These are phyloP conservation scores for Agrochola litura DNA, from an alignment of 2,888 invertebrate genomes.

Conservation along the genomic window DNA sequence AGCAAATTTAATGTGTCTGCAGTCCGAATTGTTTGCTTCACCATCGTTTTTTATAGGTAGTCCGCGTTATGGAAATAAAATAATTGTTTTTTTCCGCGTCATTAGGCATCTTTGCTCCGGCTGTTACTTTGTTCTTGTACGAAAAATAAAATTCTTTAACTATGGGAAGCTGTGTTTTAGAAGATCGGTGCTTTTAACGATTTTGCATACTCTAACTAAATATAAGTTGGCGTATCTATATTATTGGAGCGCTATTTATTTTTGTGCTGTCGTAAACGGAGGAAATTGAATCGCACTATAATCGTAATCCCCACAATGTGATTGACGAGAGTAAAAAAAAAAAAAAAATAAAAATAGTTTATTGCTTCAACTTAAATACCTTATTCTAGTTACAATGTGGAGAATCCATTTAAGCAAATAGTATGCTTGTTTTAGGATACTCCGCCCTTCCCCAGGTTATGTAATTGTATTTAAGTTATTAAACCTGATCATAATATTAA, in stretches of 20 bases:
- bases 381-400: no score
- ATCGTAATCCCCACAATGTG: slow-evolving; percentile 27
- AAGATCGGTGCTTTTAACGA: slow-evolving; percentile 45
- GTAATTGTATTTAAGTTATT: no score
- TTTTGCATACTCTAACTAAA: slow-evolving; percentile 57
- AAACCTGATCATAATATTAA: no score
- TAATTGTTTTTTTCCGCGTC: slow-evolving; percentile 74
- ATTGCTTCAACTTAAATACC: no score
- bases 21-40: slow-evolving; percentile 44
- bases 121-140: slow-evolving; percentile 61
- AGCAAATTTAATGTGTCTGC: slow-evolving; percentile 47
- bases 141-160: slow-evolving; percentile 60
- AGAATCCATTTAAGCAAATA: no score
- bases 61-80: slow-evolving; percentile 70
- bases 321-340: no score
- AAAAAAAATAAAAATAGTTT: no score
- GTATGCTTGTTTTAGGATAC: no score
- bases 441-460: no score
- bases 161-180: slow-evolving; percentile 64
- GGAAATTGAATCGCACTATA: slow-evolving; percentile 37
- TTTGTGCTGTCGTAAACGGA: neutral
- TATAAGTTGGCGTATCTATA: slow-evolving; percentile 48
- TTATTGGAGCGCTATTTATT: slow-evolving; percentile 33
- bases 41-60: slow-evolving; percentile 66
- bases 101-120: slow-evolving; percentile 69